Percentiles rank a stretch among this genome's conserved stretches.
Evolutionary conservation across 1,140 invertebrate species (phyloP).

Genomic region (Papilio polytes): DNA sequence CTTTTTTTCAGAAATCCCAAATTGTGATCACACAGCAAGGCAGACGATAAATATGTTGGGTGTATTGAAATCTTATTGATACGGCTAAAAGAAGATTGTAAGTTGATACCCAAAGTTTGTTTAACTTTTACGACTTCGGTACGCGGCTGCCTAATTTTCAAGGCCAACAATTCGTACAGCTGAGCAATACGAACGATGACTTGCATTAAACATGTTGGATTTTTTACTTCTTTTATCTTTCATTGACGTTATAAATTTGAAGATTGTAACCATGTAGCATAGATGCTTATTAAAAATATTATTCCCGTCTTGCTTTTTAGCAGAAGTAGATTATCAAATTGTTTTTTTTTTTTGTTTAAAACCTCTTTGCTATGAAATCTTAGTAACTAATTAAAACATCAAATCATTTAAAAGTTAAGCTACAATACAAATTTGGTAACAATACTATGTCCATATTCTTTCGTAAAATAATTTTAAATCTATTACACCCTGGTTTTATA

Average conservation of each 20-base stretch:
- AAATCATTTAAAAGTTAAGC: not conserved
- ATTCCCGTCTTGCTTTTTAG: not conserved
- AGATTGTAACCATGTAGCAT: not conserved
- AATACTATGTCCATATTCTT: not conserved
- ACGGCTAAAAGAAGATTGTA: conserved; percentile 67
- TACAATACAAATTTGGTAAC: not conserved
- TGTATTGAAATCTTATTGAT: conserved; percentile 71
- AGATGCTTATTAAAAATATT: not conserved
- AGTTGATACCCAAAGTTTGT: conserved; percentile 58
- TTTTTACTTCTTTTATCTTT: not conserved
- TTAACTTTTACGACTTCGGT: conserved; percentile 50
- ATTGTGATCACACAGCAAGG: conserved; percentile 72
- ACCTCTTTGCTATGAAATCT: not conserved
- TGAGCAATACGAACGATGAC: conserved; percentile 19
- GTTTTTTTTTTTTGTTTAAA: not conserved
- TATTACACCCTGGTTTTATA: not conserved
- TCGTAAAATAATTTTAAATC: not conserved
- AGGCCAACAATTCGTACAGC: conserved; percentile 13
- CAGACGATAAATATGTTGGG: conserved; percentile 72
- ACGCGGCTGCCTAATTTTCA: conserved; percentile 36
- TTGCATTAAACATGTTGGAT: not conserved
- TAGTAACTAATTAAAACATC: not conserved
- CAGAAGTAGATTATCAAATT: not conserved
- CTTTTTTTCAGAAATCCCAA: conserved; percentile 77
- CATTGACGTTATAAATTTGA: not conserved